Evolutionary conservation across 2,888 invertebrate genomes (phyloP).

Genomic region (Ashinkailepas kermadecensis): DNA sequence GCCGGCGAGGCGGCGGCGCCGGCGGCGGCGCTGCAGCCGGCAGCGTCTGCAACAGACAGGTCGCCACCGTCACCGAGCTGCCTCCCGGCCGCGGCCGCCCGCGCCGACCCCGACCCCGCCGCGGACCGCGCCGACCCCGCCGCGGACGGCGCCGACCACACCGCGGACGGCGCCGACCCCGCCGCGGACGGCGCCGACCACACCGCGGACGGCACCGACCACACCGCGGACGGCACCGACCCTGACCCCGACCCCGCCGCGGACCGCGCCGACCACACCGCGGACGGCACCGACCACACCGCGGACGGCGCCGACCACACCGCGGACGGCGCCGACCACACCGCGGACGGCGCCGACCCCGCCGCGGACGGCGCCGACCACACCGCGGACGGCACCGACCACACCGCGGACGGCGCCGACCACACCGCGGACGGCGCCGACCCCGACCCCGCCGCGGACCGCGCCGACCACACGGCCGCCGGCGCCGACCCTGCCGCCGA

Average conservation of each 20-base stretch:
- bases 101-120: not conserved
- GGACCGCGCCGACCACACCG: slow-evolving; percentile 23
- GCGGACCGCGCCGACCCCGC: not conserved
- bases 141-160: slow-evolving; percentile 39
- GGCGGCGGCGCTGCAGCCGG: slow-evolving; percentile 12
- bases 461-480: slow-evolving; percentile 39
- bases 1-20: too few relatives aligned
- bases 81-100: slow-evolving; percentile 36
- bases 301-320: not conserved
- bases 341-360: slow-evolving; percentile 39
- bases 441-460: not conserved
- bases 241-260: slow-evolving; percentile 28
- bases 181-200: slow-evolving; percentile 39
- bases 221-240: slow-evolving; percentile 4
- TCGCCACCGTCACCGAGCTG: slow-evolving; percentile 41
- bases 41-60: slow-evolving; percentile 36
- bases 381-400: slow-evolving; percentile 17
- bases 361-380: slow-evolving; percentile 39
- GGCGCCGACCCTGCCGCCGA: slow-evolving; percentile 36
- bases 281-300: not conserved
- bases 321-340: slow-evolving; percentile 39
- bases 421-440: slow-evolving; percentile 30
- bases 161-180: slow-evolving; percentile 39
- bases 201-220: too few relatives aligned
- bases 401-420: slow-evolving; percentile 5